Percentiles rank a stretch among this genome's conserved stretches.
phyloP scores from a whole-genome alignment of 2,888 invertebrate species.

The Lasius fuliginosus region DNA sequence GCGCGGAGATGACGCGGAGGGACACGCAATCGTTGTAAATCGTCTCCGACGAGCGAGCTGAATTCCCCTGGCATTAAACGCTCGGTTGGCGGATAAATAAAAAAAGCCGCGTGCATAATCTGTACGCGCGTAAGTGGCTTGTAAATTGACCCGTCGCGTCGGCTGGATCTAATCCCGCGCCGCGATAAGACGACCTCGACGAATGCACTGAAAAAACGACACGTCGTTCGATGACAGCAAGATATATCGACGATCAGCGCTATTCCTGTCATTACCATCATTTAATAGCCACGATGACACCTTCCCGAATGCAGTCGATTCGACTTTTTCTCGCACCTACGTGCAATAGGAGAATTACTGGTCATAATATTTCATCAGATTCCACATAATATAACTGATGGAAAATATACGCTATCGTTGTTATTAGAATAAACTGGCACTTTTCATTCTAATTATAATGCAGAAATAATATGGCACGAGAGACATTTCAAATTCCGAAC shows the following conservation, averaged over 20 bases:
- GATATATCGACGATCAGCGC: conserved; percentile 52
- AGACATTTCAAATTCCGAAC: neutral
- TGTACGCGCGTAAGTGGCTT: conserved; percentile 44
- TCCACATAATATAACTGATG: conserved; percentile 52
- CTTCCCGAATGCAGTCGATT: conserved; percentile 23
- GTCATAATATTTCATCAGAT: conserved; percentile 66
- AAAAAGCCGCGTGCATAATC: conserved; percentile 25
- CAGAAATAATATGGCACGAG: neutral
- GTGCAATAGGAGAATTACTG: conserved; percentile 50
- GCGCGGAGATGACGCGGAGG: conserved; percentile 43
- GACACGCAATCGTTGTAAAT: conserved; percentile 55
- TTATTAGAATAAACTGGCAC: neutral
- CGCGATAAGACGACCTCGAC: conserved; percentile 45
- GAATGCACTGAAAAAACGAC: conserved; percentile 21
- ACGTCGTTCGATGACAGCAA: conserved; percentile 49
- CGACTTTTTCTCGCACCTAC: neutral
- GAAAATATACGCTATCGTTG: conserved; percentile 63
- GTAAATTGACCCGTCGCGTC: conserved; percentile 41
- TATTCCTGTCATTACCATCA: conserved; percentile 46
- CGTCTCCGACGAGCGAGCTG: conserved; percentile 40
- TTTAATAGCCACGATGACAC: conserved; percentile 46
- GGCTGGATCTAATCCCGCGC: conserved; percentile 44
- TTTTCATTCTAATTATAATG: neutral
- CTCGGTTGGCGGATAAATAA: conserved; percentile 3
- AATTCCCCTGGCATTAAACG: conserved; percentile 47